Evolutionary conservation across 2,113 vertebrate genomes (phyloP).

Genomic region (Sardina pilchardus): DNA sequence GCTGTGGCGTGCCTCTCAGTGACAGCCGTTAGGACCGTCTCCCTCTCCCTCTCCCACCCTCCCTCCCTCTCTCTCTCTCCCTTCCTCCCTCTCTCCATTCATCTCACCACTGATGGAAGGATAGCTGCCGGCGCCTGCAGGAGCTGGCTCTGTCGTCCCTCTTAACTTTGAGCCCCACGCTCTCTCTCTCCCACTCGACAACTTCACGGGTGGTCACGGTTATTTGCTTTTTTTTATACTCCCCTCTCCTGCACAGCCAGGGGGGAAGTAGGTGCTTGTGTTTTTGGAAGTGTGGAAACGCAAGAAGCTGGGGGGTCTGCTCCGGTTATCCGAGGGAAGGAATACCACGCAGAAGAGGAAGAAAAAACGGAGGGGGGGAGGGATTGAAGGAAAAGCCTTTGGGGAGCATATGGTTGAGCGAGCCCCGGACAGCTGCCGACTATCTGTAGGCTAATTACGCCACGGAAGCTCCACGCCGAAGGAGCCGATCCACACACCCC

Average conservation of each 20-base stretch:
- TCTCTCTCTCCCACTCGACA: background rate
- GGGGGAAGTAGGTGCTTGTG: constrained; percentile 39
- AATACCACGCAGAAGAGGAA: background rate
- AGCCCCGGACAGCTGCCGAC: constrained; percentile 56
- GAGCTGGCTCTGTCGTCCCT: background rate
- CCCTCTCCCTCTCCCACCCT: constrained; percentile 2
- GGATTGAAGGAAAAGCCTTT: constrained; percentile 30
- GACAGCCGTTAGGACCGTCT: constrained; percentile 35
- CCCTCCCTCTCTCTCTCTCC: constrained; percentile 14
- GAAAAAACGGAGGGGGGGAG: constrained; percentile 9
- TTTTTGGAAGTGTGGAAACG: background rate
- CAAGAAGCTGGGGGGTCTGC: background rate
- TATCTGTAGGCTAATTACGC: constrained; percentile 57
- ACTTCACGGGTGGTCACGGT: constrained; percentile 14
- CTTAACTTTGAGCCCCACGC: constrained; percentile 33
- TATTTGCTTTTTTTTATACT: background rate
- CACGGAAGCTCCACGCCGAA: constrained; percentile 13
- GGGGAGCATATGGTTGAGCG: constrained; percentile 54
- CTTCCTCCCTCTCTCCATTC: background rate
- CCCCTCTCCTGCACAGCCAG: constrained; percentile 42
- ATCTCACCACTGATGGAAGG: constrained; percentile 21
- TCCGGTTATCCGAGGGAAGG: background rate
- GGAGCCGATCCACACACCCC: background rate
- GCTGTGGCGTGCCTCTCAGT: constrained; percentile 27
- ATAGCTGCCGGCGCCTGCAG: constrained; percentile 9